phyloP scores from a whole-genome alignment of 2,888 invertebrate genomes.

The Cheilosia impressa region DNA sequence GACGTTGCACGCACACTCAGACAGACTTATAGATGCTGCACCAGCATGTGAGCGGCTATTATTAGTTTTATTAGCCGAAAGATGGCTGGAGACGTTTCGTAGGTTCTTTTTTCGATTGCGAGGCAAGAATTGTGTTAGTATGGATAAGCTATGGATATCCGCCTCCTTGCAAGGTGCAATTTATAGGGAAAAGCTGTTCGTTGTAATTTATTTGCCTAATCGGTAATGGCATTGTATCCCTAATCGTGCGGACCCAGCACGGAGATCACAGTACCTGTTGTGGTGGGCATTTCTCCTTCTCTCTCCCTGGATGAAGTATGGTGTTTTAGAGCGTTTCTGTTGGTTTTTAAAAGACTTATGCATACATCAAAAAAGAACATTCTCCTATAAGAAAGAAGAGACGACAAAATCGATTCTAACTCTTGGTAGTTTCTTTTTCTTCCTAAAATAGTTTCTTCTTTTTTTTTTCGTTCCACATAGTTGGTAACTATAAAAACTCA shows the following conservation, averaged over 20 bases:
- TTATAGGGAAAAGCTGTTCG: conserved; percentile 15
- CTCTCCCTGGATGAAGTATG: conserved; percentile 12
- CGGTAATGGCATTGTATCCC: not conserved
- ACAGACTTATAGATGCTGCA: conserved; percentile 10
- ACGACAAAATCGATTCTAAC: conserved; percentile 17
- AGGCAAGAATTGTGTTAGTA: conserved; percentile 25
- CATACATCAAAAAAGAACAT: conserved; percentile 12
- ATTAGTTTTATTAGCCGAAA: conserved; percentile 46
- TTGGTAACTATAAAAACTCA: conserved; percentile 29
- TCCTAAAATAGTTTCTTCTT: conserved; percentile 44
- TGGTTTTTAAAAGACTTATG: conserved; percentile 63
- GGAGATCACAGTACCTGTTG: conserved; percentile 39
- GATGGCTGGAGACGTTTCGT: not conserved
- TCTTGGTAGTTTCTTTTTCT: conserved; percentile 1
- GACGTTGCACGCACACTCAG: conserved; percentile 19
- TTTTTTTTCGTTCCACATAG: conserved; percentile 43
- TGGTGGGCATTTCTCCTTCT: conserved; percentile 55
- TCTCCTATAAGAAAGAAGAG: conserved; percentile 12
- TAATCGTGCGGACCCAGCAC: conserved; percentile 10
- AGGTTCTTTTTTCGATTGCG: conserved; percentile 17
- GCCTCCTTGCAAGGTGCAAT: conserved; percentile 62
- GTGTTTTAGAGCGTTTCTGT: conserved; percentile 43
- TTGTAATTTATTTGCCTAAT: conserved; percentile 63
- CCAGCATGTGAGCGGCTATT: conserved; percentile 39
- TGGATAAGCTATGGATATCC: conserved; percentile 16